Evolutionary conservation across 1,140 invertebrate genomes (phyloP), one percentile per base, ranked within the genome.

Genomic region (Schlechtendalia chinensis): DNA sequence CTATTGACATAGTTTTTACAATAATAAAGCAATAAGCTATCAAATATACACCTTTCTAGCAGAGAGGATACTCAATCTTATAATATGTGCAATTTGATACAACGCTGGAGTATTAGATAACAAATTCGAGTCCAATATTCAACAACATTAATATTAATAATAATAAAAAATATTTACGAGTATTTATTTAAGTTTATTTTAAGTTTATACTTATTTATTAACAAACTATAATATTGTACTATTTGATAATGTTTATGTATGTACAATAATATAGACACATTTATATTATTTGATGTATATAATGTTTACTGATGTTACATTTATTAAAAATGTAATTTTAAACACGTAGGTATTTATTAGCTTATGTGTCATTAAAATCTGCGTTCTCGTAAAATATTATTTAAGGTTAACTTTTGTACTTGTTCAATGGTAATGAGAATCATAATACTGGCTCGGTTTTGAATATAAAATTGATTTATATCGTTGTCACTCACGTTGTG

Each of bases 41-140:
- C 39, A 24, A 47, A 47, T 47, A 24, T 24, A 11, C 11, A 45
- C 19, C 17, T 65, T 45, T 24, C 11, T 69, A 17, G 14, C 63
- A 8, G 12, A 24, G 39, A 69, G n/a, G 39, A 47, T 69, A 45
- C 32, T 45, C 6, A 47, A 47, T 69, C 39, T 19, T 47, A 17
- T 69, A 24, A 12, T 24, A 69, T 24, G 53, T 71, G 69, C 45
- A 71, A 71, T 71, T 29, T 19, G 47, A 71, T 71, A 71, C 5
- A 11, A 71, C 17, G 8, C 3, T 11, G 24, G 47, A 27, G 14
- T 71, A 71, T 71, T 71, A 8, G 27, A 53, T 71, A 11, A 53
- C 24, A 16, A 71, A 29, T 71, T 53, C 47, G 47, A 71, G 16
- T 50, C 14, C 24, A 53, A 53, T 71, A 29, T 53, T 71, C 67